phyloP scores from a whole-genome alignment of 2,888 invertebrate species.

The Drosophila nr. perissopoda region DNA sequence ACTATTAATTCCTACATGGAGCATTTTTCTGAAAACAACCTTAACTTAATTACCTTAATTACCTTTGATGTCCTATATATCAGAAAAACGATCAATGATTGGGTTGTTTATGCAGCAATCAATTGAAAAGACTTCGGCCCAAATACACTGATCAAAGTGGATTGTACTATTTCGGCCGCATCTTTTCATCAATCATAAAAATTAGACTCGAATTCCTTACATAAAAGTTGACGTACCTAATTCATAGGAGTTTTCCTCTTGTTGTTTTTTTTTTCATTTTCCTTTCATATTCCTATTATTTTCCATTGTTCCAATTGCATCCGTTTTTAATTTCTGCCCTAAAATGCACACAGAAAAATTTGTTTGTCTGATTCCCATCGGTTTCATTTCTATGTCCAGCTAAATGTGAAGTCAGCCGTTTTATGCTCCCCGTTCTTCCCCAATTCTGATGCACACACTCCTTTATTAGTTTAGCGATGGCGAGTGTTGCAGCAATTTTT shows the following conservation, averaged over 20 bases:
- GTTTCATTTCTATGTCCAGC: constrained; percentile 27
- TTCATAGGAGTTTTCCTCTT: constrained; percentile 14
- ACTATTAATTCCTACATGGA: no score
- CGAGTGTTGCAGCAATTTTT: constrained; percentile 36
- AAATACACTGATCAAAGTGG: not conserved
- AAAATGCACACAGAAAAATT: constrained; percentile 7
- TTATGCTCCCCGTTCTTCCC: not conserved
- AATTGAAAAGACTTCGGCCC: not conserved
- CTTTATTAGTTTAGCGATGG: constrained; percentile 52
- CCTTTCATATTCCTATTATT: constrained; percentile 13
- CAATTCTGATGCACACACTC: constrained; percentile 12
- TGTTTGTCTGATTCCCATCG: constrained; percentile 21
- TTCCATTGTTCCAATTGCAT: constrained; percentile 5
- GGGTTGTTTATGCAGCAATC: not conserved
- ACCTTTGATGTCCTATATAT: no score
- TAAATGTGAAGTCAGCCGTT: constrained; percentile 21
- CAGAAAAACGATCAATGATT: not conserved
- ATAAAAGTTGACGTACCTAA: constrained; percentile 13
- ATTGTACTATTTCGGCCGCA: not conserved
- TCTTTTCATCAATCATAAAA: not conserved
- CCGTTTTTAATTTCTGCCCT: not conserved
- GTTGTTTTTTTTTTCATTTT: not conserved
- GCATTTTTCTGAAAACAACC: no score
- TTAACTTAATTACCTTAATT: no score
- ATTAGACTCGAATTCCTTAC: not conserved